Percentiles rank a stretch among this genome's conserved stretches.
Evolutionary conservation across 2,888 invertebrate genomes (phyloP).

Genomic region (Drosophila flavopinicola): DNA sequence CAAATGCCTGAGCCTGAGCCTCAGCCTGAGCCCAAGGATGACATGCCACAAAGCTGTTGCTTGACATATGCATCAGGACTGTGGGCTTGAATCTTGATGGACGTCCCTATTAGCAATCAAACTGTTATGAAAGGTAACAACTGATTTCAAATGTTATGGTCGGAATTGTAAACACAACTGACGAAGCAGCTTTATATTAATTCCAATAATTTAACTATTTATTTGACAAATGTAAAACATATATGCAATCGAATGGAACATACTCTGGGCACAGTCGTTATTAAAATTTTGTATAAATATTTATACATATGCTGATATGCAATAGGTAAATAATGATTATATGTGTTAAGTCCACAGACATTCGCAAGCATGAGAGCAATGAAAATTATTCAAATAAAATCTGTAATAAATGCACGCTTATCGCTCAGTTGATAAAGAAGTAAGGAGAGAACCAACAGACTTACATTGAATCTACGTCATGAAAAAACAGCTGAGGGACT

Average conservation of each 20-base stretch:
- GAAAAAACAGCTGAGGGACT: slow-evolving; percentile 1
- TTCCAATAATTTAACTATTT: too few relatives aligned
- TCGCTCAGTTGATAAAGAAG: background rate
- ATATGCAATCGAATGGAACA: too few relatives aligned
- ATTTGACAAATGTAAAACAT: too few relatives aligned
- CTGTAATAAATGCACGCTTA: background rate
- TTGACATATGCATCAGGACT: slow-evolving; percentile 14
- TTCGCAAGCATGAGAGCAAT: background rate
- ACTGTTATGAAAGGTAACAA: slow-evolving; percentile 8
- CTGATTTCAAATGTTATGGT: too few relatives aligned
- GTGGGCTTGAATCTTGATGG: slow-evolving; percentile 6
- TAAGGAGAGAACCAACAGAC: background rate
- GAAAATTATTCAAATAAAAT: slow-evolving; percentile 1
- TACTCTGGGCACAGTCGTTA: too few relatives aligned
- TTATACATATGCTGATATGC: too few relatives aligned
- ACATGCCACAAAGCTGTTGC: slow-evolving; percentile 15
- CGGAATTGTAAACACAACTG: too few relatives aligned
- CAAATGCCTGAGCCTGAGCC: slow-evolving; percentile 59
- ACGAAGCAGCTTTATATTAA: too few relatives aligned
- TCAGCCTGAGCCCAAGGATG: slow-evolving; percentile 13
- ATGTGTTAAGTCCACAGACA: too few relatives aligned
- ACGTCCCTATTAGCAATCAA: slow-evolving; percentile 5
- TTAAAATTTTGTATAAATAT: too few relatives aligned
- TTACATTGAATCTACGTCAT: slow-evolving; percentile 5
- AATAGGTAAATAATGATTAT: too few relatives aligned